Conservation (phyloP, 2,113 vertebrate genomes). For the Pionites leucogaster region DNA sequence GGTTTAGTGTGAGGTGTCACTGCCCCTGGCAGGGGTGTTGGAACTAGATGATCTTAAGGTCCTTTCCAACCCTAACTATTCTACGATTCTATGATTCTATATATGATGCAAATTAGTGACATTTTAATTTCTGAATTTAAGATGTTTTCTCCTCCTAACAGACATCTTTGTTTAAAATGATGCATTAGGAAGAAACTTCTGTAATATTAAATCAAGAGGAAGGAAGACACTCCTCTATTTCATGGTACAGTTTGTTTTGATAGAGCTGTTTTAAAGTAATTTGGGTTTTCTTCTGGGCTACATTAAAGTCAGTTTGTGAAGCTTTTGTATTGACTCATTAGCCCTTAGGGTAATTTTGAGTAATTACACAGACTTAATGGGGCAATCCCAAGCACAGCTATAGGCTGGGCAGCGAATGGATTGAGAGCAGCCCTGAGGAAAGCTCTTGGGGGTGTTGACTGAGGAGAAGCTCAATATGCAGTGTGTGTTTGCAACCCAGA, state of each 20-base stretch:
- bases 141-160: not conserved
- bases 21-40: no score
- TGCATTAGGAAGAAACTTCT: not conserved
- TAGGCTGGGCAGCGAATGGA: not conserved
- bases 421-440: not conserved
- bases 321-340: not conserved
- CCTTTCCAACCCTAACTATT: no score
- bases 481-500: not conserved
- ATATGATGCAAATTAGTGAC: not conserved
- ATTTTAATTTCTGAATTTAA: not conserved
- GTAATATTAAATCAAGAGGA: not conserved
- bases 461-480: not conserved
- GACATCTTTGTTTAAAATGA: not conserved
- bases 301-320: not conserved
- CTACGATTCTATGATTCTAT: no score
- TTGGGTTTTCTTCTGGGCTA: not conserved
- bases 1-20: no score
- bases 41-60: no score
- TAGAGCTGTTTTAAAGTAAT: not conserved
- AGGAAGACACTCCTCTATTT: not conserved
- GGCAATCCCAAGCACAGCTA: not conserved
- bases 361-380: not conserved
- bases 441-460: not conserved
- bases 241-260: not conserved
- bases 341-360: not conserved